Conservation (phyloP, 2,888 invertebrate species). For the Tanytarsus gracilentus region DNA sequence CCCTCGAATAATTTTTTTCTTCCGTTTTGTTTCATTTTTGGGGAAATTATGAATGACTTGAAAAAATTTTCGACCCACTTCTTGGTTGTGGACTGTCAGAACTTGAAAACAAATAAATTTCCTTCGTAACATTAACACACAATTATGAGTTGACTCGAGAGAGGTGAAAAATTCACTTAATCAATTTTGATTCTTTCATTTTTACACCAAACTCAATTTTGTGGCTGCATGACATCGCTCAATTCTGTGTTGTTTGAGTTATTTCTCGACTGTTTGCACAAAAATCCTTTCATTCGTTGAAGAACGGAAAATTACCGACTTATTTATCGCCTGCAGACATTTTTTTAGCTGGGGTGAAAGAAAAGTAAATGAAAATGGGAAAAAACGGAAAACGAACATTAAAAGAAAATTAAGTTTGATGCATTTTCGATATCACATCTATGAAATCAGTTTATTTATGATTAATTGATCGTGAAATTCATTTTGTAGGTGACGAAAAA, state of each 20-base stretch:
- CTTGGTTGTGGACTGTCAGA: background rate
- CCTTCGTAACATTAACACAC: constrained; percentile 11
- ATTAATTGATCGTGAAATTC: constrained; percentile 18
- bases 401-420: constrained; percentile 17
- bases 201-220: too few relatives aligned
- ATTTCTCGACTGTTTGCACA: too few relatives aligned
- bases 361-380: background rate
- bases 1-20: background rate
- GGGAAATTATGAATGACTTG: constrained; percentile 1
- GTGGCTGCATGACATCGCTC: too few relatives aligned
- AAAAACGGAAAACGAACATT: constrained; percentile 7
- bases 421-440: too few relatives aligned
- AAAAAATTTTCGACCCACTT: constrained; percentile 10
- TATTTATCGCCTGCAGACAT: too few relatives aligned
- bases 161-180: constrained; percentile 19
- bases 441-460: too few relatives aligned
- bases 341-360: background rate
- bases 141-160: background rate
- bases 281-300: too few relatives aligned
- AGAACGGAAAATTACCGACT: too few relatives aligned
- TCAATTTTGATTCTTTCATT: too few relatives aligned
- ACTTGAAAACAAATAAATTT: constrained; percentile 26
- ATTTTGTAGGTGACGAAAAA: too few relatives aligned
- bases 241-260: too few relatives aligned
- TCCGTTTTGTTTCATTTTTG: background rate